phyloP scores from a whole-genome alignment of 2,113 vertebrate genomes.

The Sylvietta virens region DNA sequence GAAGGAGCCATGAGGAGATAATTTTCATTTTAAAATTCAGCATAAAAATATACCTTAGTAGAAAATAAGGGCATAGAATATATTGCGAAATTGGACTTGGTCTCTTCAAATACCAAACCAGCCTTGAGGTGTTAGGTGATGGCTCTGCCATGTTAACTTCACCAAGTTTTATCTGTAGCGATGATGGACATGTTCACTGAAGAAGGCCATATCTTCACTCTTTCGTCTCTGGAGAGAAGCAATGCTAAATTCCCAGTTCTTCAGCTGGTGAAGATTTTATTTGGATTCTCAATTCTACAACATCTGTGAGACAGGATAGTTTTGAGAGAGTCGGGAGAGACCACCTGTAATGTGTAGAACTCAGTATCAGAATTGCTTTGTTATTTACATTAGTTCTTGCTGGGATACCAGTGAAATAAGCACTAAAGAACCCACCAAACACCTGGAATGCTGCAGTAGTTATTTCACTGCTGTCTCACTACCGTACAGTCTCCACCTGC shows the following conservation, averaged over 20 bases:
- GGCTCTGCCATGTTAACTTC: not conserved
- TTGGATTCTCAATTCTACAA: not conserved
- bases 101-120: not conserved
- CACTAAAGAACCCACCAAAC: not conserved
- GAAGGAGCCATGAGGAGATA: not conserved
- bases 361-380: not conserved
- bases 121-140: not conserved
- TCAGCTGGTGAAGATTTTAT: not conserved
- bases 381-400: not conserved
- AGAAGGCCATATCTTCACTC: not conserved
- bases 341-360: not conserved
- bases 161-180: not conserved
- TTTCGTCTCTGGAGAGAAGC: not conserved
- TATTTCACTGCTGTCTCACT: not conserved
- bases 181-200: not conserved
- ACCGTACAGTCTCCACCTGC: too few relatives aligned
- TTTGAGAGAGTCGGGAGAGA: fast-evolving
- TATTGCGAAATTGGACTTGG: not conserved
- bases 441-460: not conserved
- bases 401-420: not conserved
- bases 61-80: not conserved
- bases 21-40: slow-evolving; percentile 32
- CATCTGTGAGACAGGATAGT: not conserved
- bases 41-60: not conserved
- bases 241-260: not conserved